Base-by-base conservation (phyloP, 1,140 invertebrate genomes). In the Cataglyphis hispanica region DNA sequence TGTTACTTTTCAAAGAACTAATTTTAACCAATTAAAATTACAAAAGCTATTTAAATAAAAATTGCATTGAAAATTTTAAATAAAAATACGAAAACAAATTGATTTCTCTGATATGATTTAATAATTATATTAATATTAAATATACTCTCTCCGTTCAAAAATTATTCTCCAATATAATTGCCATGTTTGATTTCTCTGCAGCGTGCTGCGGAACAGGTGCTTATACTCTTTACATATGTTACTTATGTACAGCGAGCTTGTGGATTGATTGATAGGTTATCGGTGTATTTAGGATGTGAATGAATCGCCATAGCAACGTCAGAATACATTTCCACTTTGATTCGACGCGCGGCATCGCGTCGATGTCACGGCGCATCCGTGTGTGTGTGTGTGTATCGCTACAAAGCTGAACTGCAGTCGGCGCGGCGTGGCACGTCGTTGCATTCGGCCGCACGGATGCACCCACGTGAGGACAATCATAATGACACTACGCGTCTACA, bases 241-340 rank as follows among this genome's bases (percentile, higher is more conserved):
- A 37, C 27, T 66, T 67, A 34, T 16, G 31, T 56, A 56, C 6
- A 19, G 10, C 37, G 43, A 2, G 43, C 81, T 63, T 72, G 80
- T 70, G 84, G 93, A 94, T 93, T 92, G 93, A 94, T 93, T 92
- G 92, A 92, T 91, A 91, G 91, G 87, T 91, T 91, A 92, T 93
- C 91, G 91, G 92, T 93, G 91, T 88, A 81, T 92, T 93, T 90
- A 93, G 90, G 90, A 84, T 66, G 72, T 75, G 86, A 89, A 84
- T 74, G 77, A 91, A 91, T 94, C 86, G 74, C 91, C 92, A 94
- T 94, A 92, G 93, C 92, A 94, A 94, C 93, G 88, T 89, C 90
- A 78, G 91, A 92, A 94, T 91, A 91, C 89, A 93, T 92, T 93
- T 92, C 91, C 91, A 90, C 86, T 86, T 85, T 87, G 89, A 91